Evolutionary conservation across 2,113 vertebrate genomes (phyloP).

Genomic region (Sinosuthora webbiana): DNA sequence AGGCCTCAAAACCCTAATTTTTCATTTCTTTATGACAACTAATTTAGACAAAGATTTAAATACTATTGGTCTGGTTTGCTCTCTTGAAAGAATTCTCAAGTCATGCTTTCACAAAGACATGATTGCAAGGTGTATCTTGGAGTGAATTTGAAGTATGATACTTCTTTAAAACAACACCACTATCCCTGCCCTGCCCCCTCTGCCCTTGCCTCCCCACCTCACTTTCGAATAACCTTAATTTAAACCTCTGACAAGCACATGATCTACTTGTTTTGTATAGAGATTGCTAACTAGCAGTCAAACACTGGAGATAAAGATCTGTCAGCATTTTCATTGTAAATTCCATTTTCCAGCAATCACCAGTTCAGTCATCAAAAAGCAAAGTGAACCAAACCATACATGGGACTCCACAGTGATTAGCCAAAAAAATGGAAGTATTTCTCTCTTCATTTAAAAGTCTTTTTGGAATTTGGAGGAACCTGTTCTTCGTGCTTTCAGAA

Average conservation of each 20-base stretch:
- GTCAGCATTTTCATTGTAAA: slow-evolving; percentile 46
- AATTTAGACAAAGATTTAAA: background rate
- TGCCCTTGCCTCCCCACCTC: rapidly evolving
- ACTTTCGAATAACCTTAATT: background rate
- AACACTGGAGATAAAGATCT: background rate
- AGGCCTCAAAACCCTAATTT: background rate
- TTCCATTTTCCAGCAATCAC: background rate
- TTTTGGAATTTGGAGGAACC: background rate
- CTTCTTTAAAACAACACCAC: background rate
- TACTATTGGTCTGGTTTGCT: background rate
- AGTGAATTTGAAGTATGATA: background rate
- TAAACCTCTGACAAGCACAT: background rate
- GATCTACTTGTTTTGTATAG: slow-evolving; percentile 7
- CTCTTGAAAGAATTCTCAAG: background rate
- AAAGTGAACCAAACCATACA: rapidly evolving
- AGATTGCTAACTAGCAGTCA: background rate
- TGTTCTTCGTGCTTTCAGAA: background rate
- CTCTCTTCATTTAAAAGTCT: background rate
- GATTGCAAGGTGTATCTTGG: background rate
- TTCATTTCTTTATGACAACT: background rate
- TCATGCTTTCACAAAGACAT: background rate
- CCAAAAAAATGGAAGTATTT: background rate
- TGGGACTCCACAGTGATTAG: background rate
- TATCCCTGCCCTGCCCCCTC: background rate
- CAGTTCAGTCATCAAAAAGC: background rate